Evolutionary conservation across 2,888 invertebrate genomes (phyloP), one percentile per base, ranked within the genome.

Genomic region (Pseudanteris insignis): DNA sequence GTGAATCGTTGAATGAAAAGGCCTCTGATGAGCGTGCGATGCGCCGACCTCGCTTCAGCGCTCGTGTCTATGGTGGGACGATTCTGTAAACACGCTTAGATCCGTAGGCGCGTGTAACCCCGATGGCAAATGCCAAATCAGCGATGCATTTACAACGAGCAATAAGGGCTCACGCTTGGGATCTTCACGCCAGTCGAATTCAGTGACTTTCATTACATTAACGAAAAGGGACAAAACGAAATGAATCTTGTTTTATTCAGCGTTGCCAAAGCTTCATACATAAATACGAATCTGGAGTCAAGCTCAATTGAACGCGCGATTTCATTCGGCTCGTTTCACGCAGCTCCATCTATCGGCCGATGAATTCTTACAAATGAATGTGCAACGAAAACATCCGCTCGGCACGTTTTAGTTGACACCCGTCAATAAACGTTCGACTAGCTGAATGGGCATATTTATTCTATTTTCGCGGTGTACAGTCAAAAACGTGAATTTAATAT

Each of bases 61-160:
- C 62, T 69, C 69, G 70, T 70, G 38, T 38, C 48, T 71, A 67
- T 65, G 64, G 66, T 64, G 55, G 67, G 66, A 68, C 67, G 68
- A 66, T 65, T 70, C 51, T 44, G 64, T 63, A 70, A 70, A 71
- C 64, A 70, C 9, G 29, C 41, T 38, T 50, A 51, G 25, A 33
- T 37, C 44, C 8, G 10, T 32, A 37, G 14, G 25, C 44, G 32
- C 14, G 28, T 38, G 10, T 14, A 30, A 15, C 13, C 7, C 28
- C 30, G 28, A 11, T 24, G 30, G 41, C 18, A 36, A 48, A 57
- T 48, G 41, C 47, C 47, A 55, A 47, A 40, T 40, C 34, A 9
- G 38, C 14, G 26, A 41, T 57, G 48, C 57, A 48, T 48, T 48
- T 41, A 47, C 41, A 41, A 57, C 57, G 26, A 13, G 47, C 55